Evolutionary conservation across 1,140 invertebrate genomes (phyloP).

Genomic region (Lepidurus arcticus): DNA sequence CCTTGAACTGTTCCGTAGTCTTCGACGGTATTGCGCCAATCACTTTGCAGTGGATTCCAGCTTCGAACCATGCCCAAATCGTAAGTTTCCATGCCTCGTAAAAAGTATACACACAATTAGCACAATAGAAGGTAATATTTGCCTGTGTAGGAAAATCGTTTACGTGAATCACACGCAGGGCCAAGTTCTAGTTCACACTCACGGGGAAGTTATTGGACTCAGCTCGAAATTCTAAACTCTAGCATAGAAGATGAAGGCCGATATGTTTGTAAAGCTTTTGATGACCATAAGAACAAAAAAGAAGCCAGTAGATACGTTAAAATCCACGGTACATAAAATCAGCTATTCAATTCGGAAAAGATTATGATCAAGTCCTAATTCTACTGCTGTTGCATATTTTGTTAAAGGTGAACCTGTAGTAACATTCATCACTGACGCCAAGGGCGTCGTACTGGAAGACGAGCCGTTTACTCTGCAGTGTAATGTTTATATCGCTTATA

Average conservation of each 20-base stretch:
- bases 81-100: neutral
- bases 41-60: neutral
- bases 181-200: too few species aligned
- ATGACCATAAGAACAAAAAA: constrained; percentile 9
- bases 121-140: neutral
- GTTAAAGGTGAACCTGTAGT: neutral
- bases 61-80: neutral
- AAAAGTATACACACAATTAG: neutral
- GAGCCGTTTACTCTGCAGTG: neutral
- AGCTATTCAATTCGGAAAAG: neutral
- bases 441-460: neutral
- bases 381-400: neutral
- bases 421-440: neutral
- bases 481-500: too few species aligned
- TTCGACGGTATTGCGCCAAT: neutral
- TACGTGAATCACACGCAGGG: neutral
- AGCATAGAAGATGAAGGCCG: constrained; percentile 25
- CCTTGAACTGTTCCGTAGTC: neutral
- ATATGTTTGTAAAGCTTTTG: constrained; percentile 22
- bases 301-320: neutral
- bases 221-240: constrained; percentile 1
- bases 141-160: neutral
- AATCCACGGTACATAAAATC: constrained; percentile 9
- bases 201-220: neutral
- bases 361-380: neutral